Evolutionary conservation across 2,113 vertebrate species (phyloP), one percentile per base, ranked within the genome.

Genomic region (Lagopus leucura): DNA sequence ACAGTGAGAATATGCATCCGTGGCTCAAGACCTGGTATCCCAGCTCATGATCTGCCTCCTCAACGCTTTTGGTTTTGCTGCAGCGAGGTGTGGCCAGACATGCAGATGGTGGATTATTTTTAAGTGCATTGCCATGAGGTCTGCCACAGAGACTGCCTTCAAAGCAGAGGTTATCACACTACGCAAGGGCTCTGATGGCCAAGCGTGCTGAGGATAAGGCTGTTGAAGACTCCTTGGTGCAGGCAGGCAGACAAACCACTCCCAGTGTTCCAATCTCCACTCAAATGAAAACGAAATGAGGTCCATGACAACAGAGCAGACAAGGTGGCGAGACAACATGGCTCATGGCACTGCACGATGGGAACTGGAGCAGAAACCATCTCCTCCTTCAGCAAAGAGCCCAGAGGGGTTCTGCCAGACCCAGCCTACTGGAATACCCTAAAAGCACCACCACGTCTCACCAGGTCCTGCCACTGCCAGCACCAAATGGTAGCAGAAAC

Each of bases 141-240:
- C 60, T 78, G 47, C 65, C 67, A 61, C 4, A 20, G 52, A 92
- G 65, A 57, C 70, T 79, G 54, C 40, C 72, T 88, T 88, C 73
- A 93, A 90, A 93, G 84, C 64, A 71, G 60, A 92, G 63, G 57
- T 47, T 85, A 85, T 50, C 69, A 42, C 91, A 42, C 27, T 32
- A 30, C 10, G 69, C n/a, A 69, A 76, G 84, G 54, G 63, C 79
- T 73, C 72, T 83, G 76, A 73, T 28, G 55, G 75, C 50, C 91
- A 13, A 55, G 60, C 38, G 82, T 3, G 16, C 22, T 71, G 32
- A 55, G 87, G 58, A 40, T 38, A 82, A 67, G 58, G 61, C 65
- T 47, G 71, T 7, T 83, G 57, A 63, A 88, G 82, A 75, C n/a
- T 67, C 48, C 48, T 54, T 32, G 52, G 43, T 78, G 80, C 80